Evolutionary conservation across 1,140 invertebrate genomes (phyloP), one percentile per base, ranked within the genome.

Genomic region (Dinoponera quadriceps): DNA sequence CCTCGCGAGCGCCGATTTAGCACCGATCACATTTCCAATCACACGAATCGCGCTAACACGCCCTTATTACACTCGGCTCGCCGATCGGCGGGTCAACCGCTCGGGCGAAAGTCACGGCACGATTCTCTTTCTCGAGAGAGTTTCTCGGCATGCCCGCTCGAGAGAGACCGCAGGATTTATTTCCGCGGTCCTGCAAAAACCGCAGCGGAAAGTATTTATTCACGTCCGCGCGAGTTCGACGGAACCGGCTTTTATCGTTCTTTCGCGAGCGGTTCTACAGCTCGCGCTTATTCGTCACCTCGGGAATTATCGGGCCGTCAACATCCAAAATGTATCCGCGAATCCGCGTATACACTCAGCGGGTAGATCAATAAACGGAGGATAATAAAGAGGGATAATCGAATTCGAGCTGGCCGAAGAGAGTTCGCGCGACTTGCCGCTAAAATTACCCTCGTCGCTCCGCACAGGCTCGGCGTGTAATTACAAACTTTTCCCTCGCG

Each of bases 121-220:
- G 83, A 82, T 80, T 83, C 80, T 66, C 51, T n/a, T n/a, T n/a
- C n/a, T n/a, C n/a, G n/a, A n/a, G 83, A 86, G 85, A 90, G 84
- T 92, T 91, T 91, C 90, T 89, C 86, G 88, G 86, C n/a, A n/a
- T n/a, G n/a, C 65, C 82, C 75, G 80, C 78, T 86, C 75, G 84
- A 74, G 68, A 86, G 68, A 85, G 83, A 89, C 89, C 90, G 80
- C 90, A 89, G 78, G 74, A 90, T 91, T 91, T 91, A 85, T 90
- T 91, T 90, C 80, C 83, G 87, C 68, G 84, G 85, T 89, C 84
- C 85, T 83, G 77, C 29, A 82, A 89, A n/a, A 88, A 90, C 87
- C 87, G 74, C 89, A 88, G 65, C 68, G 84, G 73, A 88, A 89
- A 88, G 78, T 14, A 44, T 11, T n/a, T 73, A 25, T 44, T 59